Conservation (phyloP, 2,888 invertebrate species). For the Xestia sexstrigata region DNA sequence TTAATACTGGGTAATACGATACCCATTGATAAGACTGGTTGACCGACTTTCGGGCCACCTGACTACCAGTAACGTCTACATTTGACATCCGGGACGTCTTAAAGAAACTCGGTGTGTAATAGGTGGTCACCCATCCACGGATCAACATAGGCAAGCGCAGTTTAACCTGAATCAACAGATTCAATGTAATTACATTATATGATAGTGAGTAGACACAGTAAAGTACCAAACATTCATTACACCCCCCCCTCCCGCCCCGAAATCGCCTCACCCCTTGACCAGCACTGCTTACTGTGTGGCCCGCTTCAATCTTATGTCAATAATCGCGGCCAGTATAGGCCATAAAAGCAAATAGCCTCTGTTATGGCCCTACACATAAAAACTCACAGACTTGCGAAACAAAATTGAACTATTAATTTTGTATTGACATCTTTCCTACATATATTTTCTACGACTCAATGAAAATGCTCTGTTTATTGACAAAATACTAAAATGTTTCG, state of each 20-base stretch:
- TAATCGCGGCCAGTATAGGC: conserved; percentile 33
- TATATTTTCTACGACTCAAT: conserved; percentile 40
- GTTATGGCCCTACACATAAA: conserved; percentile 53
- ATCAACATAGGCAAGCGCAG: not conserved
- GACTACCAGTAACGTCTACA: no score
- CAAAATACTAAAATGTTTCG: conserved; percentile 22
- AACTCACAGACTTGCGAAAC: conserved; percentile 50
- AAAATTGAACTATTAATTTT: conserved; percentile 59
- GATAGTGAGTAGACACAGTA: not conserved
- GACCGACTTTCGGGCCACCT: no score
- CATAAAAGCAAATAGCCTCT: conserved; percentile 52
- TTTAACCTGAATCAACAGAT: not conserved
- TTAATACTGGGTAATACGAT: no score
- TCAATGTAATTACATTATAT: no score
- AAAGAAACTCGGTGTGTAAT: no score
- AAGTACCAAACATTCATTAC: not conserved
- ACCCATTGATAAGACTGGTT: no score
- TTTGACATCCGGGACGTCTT: no score
- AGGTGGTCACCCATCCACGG: not conserved
- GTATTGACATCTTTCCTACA: conserved; percentile 45
- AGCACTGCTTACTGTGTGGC: conserved; percentile 1
- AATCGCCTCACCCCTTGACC: not conserved
- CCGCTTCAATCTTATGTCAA: conserved; percentile 48
- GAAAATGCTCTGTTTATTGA: conserved; percentile 38
- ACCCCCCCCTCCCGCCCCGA: not conserved